Evolutionary conservation across 2,797 vertebrate genomes (phyloP).

Genomic region (Gambusia yucatana): DNA sequence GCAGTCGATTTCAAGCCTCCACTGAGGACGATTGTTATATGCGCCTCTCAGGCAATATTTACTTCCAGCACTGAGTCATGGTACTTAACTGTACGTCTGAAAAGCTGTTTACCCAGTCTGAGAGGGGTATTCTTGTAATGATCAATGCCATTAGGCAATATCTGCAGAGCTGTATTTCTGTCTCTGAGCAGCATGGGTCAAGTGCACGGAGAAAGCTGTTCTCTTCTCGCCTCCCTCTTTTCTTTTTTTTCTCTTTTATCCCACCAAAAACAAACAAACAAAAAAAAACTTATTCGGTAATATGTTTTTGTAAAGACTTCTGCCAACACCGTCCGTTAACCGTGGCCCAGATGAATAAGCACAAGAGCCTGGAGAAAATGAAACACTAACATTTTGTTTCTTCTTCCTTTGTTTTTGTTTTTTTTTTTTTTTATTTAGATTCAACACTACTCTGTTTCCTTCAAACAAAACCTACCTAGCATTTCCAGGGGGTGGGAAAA

Average conservation of each 20-base stretch:
- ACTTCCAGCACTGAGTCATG: conserved; percentile 58
- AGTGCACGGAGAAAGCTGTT: conserved; percentile 45
- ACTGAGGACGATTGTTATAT: conserved; percentile 56
- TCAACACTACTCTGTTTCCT: conserved; percentile 33
- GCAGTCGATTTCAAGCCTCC: conserved; percentile 44
- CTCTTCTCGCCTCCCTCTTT: conserved; percentile 27
- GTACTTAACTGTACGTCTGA: conserved; percentile 56
- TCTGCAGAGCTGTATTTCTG: conserved; percentile 59
- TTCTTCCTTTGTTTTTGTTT: conserved; percentile 20
- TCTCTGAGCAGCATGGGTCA: conserved; percentile 51
- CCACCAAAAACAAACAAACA: conserved; percentile 2
- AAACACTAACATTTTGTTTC: conserved; percentile 69
- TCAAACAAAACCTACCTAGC: conserved; percentile 42
- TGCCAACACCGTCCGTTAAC: conserved; percentile 62
- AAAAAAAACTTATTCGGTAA: conserved; percentile 39
- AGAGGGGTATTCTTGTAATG: conserved; percentile 61
- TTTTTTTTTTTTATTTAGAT: neutral
- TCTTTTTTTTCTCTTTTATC: conserved; percentile 30
- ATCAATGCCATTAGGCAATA: conserved; percentile 68
- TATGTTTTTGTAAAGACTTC: conserved; percentile 68
- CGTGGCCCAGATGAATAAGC: conserved; percentile 62
- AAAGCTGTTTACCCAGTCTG: conserved; percentile 46
- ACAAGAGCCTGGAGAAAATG: conserved; percentile 65
- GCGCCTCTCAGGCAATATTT: conserved; percentile 60
- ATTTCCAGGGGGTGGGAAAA: conserved; percentile 19